Percentiles rank a stretch among this genome's conserved stretches.
Evolutionary conservation across 2,888 invertebrate species (phyloP).

Genomic region (Meta bourneti): DNA sequence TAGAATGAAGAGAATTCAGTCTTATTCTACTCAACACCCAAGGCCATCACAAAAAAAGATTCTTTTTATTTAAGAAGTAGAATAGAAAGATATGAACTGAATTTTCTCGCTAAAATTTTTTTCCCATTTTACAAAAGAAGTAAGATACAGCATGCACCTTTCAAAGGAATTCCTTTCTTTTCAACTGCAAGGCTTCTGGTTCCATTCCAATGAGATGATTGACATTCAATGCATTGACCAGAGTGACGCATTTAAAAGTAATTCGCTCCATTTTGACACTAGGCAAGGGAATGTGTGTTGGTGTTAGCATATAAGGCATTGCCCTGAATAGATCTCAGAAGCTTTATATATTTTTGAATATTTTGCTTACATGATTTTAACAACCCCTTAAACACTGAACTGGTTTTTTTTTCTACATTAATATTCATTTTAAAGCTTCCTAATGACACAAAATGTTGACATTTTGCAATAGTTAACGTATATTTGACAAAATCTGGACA

Average conservation of each 20-base stretch:
- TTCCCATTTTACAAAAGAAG: conserved; percentile 8
- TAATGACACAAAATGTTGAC: too few species aligned
- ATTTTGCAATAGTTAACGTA: too few species aligned
- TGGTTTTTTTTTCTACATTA: too few species aligned
- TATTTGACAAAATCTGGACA: too few species aligned
- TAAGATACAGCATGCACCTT: neutral
- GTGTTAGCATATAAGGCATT: too few species aligned
- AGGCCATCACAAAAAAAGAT: conserved; percentile 20
- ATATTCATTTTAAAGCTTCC: too few species aligned
- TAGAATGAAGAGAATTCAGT: neutral
- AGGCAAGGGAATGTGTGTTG: too few species aligned
- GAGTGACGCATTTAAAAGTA: neutral
- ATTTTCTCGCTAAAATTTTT: conserved; percentile 13
- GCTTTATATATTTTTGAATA: too few species aligned
- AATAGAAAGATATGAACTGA: conserved; percentile 18
- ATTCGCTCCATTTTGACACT: neutral
- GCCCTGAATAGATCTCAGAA: too few species aligned
- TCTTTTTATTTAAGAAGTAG: neutral
- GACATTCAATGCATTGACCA: neutral
- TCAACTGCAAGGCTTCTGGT: neutral
- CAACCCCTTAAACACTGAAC: too few species aligned
- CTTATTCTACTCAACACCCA: conserved; percentile 1
- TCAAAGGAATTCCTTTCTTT: neutral
- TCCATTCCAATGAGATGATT: conserved; percentile 26
- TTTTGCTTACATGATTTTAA: too few species aligned